Conservation (phyloP, 2,113 vertebrate species). For the Tragelaphus buxtoni region DNA sequence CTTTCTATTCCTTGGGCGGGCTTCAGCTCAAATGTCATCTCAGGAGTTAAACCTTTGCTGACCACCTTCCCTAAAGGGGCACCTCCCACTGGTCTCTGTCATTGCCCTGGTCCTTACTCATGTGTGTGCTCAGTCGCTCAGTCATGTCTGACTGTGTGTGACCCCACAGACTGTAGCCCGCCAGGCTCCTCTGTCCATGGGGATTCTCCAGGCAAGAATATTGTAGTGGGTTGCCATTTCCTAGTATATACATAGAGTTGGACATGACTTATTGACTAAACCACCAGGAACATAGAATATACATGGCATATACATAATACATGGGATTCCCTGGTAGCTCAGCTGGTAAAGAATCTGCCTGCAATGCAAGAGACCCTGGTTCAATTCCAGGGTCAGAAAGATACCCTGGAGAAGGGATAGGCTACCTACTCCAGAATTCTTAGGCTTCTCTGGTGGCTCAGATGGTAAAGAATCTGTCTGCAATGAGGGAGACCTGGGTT, state of each 20-base stretch:
- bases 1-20: neutral
- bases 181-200: neutral
- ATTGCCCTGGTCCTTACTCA: neutral
- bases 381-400: neutral
- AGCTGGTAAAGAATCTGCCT: neutral
- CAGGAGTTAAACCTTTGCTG: neutral
- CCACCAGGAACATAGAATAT: neutral
- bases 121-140: neutral
- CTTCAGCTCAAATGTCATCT: neutral
- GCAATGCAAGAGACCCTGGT: neutral
- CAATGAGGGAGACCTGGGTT: neutral
- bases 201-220: neutral
- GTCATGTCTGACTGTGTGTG: neutral
- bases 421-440: neutral
- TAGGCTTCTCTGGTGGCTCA: neutral
- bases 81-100: neutral
- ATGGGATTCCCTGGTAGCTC: neutral
- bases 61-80: neutral
- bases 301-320: neutral
- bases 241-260: neutral
- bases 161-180: neutral
- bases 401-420: neutral
- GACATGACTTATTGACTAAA: neutral
- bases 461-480: neutral
- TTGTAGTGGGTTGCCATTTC: neutral